phyloP scores from a whole-genome alignment of 2,797 vertebrate species.

The Scarus forsteni region DNA sequence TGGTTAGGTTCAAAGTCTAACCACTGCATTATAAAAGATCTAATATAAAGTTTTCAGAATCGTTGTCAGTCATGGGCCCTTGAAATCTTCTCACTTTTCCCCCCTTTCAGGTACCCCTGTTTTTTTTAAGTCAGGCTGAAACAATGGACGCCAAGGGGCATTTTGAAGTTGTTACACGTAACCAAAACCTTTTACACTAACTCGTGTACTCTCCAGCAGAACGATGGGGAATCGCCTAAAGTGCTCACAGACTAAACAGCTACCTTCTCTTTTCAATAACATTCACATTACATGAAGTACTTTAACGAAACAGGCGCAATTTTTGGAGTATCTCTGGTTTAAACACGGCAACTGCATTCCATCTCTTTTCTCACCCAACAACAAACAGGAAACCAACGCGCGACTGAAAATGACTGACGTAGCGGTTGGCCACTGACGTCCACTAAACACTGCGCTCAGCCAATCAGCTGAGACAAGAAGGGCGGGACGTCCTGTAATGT shows the following conservation, averaged over 20 bases:
- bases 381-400: constrained; percentile 85
- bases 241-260: too few relatives aligned
- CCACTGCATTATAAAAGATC: too few relatives aligned
- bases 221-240: too few relatives aligned
- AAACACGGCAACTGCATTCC: constrained; percentile 64
- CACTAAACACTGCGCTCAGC: constrained; percentile 36
- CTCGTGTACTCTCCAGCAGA: too few relatives aligned
- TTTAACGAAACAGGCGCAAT: neutral
- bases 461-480: constrained; percentile 85
- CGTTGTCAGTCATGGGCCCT: too few relatives aligned
- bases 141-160: constrained; percentile 11
- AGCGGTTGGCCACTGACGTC: constrained; percentile 58
- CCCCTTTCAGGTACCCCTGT: too few relatives aligned
- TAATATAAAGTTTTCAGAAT: too few relatives aligned
- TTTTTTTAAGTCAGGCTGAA: neutral
- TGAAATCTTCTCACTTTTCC: too few relatives aligned
- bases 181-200: neutral
- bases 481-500: constrained; percentile 93
- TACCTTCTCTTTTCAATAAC: too few relatives aligned
- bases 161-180: neutral
- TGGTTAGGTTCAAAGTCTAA: too few relatives aligned
- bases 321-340: neutral
- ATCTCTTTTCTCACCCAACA: constrained; percentile 56
- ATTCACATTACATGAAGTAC: too few relatives aligned
- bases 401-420: constrained; percentile 56